Conservation (phyloP, 2,113 vertebrate genomes). For the Eptesicus fuscus region DNA sequence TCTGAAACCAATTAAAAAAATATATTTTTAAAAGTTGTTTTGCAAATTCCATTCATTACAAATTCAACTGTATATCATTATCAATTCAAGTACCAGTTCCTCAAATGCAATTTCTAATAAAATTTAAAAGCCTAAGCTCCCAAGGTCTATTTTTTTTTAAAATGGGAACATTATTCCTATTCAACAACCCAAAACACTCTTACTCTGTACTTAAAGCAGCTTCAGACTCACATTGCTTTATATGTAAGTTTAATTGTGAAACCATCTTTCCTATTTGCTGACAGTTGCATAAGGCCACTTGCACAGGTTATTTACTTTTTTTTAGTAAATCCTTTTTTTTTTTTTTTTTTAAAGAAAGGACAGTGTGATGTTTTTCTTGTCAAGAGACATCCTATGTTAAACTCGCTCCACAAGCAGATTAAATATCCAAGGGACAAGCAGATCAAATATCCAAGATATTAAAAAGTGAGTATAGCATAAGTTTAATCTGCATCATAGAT, state of each 20-base stretch:
- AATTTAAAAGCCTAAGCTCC: neutral
- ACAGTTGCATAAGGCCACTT: constrained; percentile 10
- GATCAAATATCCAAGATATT: neutral
- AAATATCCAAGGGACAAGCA: constrained; percentile 59
- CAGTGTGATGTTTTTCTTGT: constrained; percentile 38
- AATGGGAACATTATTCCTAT: neutral
- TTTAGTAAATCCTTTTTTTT: constrained; percentile 40
- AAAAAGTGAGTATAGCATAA: constrained; percentile 68
- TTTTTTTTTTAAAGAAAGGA: constrained; percentile 34
- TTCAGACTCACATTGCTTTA: neutral
- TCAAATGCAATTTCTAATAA: neutral
- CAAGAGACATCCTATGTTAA: constrained; percentile 65
- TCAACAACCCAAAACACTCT: neutral
- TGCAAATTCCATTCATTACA: constrained; percentile 17
- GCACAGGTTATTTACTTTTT: constrained; percentile 49
- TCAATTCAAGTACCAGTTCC: neutral
- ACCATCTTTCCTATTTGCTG: neutral
- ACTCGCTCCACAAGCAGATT: constrained; percentile 70
- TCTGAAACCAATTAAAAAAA: no score
- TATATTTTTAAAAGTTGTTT: neutral
- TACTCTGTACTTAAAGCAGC: neutral
- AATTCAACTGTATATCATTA: neutral
- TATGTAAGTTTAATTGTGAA: constrained; percentile 1
- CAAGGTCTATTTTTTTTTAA: neutral
- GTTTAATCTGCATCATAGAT: constrained; percentile 47